Percentiles rank a stretch among this genome's conserved stretches.
Conservation (phyloP, 2,888 invertebrate species). For the Limnephilus lunatus region DNA sequence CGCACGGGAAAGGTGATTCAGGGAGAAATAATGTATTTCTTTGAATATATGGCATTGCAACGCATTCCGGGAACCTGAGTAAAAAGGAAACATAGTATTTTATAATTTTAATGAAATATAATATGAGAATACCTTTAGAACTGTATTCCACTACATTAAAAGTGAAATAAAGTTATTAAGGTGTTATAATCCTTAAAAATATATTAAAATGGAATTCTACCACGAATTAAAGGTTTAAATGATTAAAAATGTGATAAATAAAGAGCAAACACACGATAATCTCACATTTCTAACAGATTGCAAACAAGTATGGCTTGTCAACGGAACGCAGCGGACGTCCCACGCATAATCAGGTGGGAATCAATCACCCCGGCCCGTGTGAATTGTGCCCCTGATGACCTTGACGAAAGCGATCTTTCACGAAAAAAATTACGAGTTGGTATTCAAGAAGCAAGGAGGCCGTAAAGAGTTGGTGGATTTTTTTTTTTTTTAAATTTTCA, state of each 20-base stretch:
- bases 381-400: background rate
- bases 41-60: too few relatives aligned
- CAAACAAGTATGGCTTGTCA: background rate
- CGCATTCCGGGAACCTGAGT: too few relatives aligned
- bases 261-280: background rate
- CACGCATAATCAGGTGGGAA: conserved; percentile 4
- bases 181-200: too few relatives aligned
- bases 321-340: background rate
- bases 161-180: too few relatives aligned
- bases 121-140: too few relatives aligned
- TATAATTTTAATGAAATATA: too few relatives aligned
- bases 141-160: too few relatives aligned
- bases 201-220: too few relatives aligned
- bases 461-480: background rate
- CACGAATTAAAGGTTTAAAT: too few relatives aligned
- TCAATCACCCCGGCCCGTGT: conserved; percentile 33
- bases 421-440: background rate
- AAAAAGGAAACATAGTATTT: too few relatives aligned
- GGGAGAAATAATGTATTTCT: too few relatives aligned
- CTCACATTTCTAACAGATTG: background rate
- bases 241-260: background rate
- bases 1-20: too few relatives aligned
- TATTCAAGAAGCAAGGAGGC: background rate
- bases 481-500: background rate
- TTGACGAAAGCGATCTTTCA: background rate